Conservation (phyloP, 1,140 invertebrate species). For the Pseudomyrmex dendroicus region DNA sequence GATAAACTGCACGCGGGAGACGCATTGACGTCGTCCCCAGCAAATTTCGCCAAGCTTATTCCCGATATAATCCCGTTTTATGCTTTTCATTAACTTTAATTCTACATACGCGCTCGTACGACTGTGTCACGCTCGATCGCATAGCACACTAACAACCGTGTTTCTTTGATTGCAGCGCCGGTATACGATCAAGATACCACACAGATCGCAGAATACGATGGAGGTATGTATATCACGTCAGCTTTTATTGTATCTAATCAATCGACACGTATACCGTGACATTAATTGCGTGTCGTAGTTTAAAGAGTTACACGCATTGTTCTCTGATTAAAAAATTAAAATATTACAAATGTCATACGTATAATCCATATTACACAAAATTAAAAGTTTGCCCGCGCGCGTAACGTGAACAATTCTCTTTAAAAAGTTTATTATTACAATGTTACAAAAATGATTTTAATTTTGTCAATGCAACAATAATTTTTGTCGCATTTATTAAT, state of each 20-base stretch:
- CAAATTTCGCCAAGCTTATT: slow-evolving; percentile 60
- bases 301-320: background rate
- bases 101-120: background rate
- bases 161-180: slow-evolving; percentile 81
- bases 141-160: slow-evolving; percentile 8
- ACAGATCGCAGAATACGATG: slow-evolving; percentile 82
- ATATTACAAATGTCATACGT: slow-evolving; percentile 1
- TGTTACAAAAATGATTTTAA: background rate
- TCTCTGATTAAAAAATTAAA: background rate
- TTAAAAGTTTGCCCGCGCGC: background rate
- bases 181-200: slow-evolving; percentile 83
- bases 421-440: background rate
- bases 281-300: slow-evolving; percentile 61
- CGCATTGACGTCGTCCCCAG: slow-evolving; percentile 50
- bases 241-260: slow-evolving; percentile 67
- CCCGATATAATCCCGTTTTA: slow-evolving; percentile 36
- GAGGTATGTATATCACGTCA: slow-evolving; percentile 73
- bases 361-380: background rate
- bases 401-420: too few species aligned
- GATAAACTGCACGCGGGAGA: slow-evolving; percentile 76
- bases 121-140: background rate
- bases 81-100: slow-evolving; percentile 30
- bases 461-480: too few species aligned
- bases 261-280: slow-evolving; percentile 45
- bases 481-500: background rate